Percentiles rank a stretch among this genome's conserved stretches.
Conservation (phyloP, 1,140 invertebrate genomes). For the Ctenoplectra terminalis region DNA sequence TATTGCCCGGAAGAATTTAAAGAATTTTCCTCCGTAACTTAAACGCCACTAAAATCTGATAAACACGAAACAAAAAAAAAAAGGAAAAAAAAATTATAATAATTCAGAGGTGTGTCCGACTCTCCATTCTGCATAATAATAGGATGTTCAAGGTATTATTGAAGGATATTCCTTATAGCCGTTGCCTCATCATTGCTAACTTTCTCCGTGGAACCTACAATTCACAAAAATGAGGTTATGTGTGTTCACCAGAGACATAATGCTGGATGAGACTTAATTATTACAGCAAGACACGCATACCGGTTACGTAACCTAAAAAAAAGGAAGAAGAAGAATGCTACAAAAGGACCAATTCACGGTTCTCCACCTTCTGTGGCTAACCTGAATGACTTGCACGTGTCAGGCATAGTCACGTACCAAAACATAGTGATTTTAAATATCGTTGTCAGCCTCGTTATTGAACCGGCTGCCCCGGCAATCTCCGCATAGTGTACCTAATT, state of each 20-base stretch:
- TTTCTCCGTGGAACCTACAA: not conserved
- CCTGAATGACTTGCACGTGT: not conserved
- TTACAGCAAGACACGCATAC: not conserved
- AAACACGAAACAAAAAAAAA: too few species aligned
- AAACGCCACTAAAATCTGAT: not conserved
- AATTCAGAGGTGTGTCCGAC: not conserved
- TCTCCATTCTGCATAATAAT: not conserved
- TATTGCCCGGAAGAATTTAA: not conserved
- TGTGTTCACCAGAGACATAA: not conserved
- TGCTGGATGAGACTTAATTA: not conserved
- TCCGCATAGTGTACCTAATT: not conserved
- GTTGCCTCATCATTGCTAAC: not conserved
- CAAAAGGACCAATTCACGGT: not conserved
- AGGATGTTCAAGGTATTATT: not conserved
- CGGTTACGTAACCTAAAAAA: not conserved
- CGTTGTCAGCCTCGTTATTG: not conserved
- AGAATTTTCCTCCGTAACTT: not conserved
- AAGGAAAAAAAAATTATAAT: not conserved
- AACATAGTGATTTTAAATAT: not conserved
- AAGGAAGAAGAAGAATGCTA: not conserved
- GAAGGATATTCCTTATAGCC: not conserved
- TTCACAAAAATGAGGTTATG: not conserved
- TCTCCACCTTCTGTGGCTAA: not conserved
- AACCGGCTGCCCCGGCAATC: not conserved
- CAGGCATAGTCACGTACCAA: not conserved